These are phyloP conservation scores for Euphonia xanthogaster DNA, from an alignment of 2,797 vertebrate species.

Conservation along the genomic window DNA sequence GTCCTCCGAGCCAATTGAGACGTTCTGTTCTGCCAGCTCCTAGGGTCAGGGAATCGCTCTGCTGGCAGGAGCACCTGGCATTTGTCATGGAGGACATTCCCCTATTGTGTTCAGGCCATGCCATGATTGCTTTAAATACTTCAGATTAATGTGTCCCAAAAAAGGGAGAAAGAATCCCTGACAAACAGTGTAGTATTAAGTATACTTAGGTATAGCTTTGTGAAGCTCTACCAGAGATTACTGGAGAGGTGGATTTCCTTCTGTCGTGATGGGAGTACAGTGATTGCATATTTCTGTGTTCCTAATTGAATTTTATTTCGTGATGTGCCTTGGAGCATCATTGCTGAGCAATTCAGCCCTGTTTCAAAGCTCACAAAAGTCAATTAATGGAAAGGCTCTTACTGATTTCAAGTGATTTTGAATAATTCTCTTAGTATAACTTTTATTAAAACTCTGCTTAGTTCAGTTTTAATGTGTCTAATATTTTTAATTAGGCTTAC, in stretches of 20 bases:
- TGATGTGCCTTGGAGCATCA: neutral
- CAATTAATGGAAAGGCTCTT: neutral
- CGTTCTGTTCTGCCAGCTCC: neutral
- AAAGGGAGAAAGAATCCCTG: neutral
- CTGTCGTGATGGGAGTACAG: neutral
- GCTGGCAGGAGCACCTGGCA: conserved; percentile 23
- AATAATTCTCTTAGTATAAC: neutral
- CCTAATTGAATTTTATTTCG: neutral
- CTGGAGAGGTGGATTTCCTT: neutral
- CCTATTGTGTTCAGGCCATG: neutral
- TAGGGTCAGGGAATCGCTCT: neutral
- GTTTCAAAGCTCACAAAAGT: neutral
- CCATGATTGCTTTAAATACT: neutral
- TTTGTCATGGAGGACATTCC: neutral
- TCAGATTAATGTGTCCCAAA: neutral
- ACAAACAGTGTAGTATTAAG: neutral
- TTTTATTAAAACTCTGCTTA: neutral
- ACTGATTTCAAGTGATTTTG: neutral
- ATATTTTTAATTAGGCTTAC: neutral
- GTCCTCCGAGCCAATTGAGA: neutral
- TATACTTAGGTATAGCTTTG: neutral
- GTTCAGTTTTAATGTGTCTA: neutral
- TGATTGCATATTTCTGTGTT: neutral
- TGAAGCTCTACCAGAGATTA: neutral
- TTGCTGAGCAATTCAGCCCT: neutral